Conservation (phyloP, 2,888 invertebrate species). For the Temnothorax rugatulus region DNA sequence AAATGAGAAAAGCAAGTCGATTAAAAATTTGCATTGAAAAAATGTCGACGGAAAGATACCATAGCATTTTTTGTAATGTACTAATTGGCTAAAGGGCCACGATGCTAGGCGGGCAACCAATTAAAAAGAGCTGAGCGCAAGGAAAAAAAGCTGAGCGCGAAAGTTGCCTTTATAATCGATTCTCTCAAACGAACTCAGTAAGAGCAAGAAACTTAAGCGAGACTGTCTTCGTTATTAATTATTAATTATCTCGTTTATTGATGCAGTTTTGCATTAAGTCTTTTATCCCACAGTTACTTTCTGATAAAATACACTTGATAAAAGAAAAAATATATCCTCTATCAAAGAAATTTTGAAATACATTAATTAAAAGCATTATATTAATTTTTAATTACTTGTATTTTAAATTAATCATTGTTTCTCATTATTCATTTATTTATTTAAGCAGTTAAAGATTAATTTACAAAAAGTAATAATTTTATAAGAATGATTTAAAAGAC, state of each 20-base stretch:
- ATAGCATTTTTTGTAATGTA: slow-evolving; percentile 67
- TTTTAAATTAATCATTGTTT: neutral
- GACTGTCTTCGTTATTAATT: slow-evolving; percentile 50
- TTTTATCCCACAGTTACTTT: slow-evolving; percentile 10
- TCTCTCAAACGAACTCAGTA: slow-evolving; percentile 66
- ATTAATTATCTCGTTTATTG: slow-evolving; percentile 54
- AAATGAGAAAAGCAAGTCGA: slow-evolving; percentile 43
- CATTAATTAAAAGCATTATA: neutral
- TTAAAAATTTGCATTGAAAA: slow-evolving; percentile 55
- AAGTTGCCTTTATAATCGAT: slow-evolving; percentile 71
- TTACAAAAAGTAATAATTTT: neutral
- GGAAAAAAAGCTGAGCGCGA: slow-evolving; percentile 72
- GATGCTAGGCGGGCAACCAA: slow-evolving; percentile 69
- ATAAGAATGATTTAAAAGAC: neutral
- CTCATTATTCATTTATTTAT: neutral
- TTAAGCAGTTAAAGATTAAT: neutral
- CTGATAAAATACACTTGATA: slow-evolving; percentile 4
- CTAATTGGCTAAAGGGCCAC: slow-evolving; percentile 74
- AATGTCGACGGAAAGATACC: slow-evolving; percentile 58
- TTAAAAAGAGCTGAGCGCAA: slow-evolving; percentile 74
- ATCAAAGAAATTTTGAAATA: slow-evolving; percentile 7
- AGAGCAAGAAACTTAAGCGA: slow-evolving; percentile 61
- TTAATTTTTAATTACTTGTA: neutral
- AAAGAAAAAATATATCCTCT: neutral
- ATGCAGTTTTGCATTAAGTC: slow-evolving; percentile 49